Base-by-base conservation (phyloP, 2,888 invertebrate genomes). In the Diadromus collaris region DNA sequence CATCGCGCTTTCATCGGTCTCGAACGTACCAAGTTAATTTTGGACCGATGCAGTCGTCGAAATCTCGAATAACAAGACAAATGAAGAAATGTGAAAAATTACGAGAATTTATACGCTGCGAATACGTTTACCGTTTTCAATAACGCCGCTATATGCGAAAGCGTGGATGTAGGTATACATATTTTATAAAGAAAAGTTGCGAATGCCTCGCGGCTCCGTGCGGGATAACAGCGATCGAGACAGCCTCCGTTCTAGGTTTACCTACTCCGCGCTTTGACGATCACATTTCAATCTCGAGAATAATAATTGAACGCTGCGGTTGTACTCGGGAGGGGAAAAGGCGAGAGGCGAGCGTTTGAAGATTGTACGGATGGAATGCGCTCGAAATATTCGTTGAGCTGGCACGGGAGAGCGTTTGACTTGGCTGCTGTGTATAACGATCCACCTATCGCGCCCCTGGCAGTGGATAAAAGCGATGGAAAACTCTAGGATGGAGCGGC, bases 391-490 rank as follows among this genome's bases (percentile, higher is more conserved):
- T 78, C 67, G 71, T 54, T 67, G 71, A 68, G 61, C 58, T 67
- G 48, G 58, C 73, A 64, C 69, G 51, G 48, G 65, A 76, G 44
- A 79, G 65, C 76, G 76, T 73, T 79, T 79, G 76, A 76, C 79
- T 76, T 73, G 76, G 76, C 76, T 76, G 76, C 76, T 73, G 72
- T 76, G 79, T 76, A 73, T 73, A 79, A 76, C 76, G 79, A 79
- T 76, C 76, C 69, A 70, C 76, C 76, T 79, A 76, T 79, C 71
- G 65, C 76, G 76, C 76, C 73, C 65, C 69, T 65, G 79, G 79
- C 76, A 79, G 72, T 51, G 79, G 69, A 76, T 79, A 72, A 79
- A 79, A 79, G 79, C 79, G 79, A 79, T 79, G 76, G 69, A 76
- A 79, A 79, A 79, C 72, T 79, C 79, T 69, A 67, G 79, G 72